Percentiles rank a stretch among this genome's conserved stretches.
These are phyloP conservation scores for Mionectes olivaceus DNA, from an alignment of 2,797 vertebrate genomes.

Conservation along the genomic window DNA sequence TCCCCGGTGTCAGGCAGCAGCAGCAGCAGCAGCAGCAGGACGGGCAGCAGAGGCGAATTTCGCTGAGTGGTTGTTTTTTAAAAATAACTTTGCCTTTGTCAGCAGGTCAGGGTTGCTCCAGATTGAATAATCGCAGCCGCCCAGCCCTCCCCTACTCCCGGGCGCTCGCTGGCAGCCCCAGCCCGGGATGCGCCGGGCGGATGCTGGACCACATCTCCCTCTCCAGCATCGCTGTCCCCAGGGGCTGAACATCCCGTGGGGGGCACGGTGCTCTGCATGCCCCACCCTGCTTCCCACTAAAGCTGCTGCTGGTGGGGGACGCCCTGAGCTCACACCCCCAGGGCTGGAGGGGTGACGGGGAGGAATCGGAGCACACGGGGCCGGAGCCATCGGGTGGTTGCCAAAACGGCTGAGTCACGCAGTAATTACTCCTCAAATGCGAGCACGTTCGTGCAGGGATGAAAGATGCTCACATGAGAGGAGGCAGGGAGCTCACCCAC, in stretches of 20 bases:
- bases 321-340: not conserved
- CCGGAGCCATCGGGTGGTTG: not conserved
- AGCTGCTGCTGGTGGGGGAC: not conserved
- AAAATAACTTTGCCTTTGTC: conserved; percentile 78
- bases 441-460: conserved; percentile 36
- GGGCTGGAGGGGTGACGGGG: not conserved
- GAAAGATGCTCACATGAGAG: conserved; percentile 9
- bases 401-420: conserved; percentile 12
- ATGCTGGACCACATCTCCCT: not conserved
- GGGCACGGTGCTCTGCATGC: not conserved
- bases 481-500: not conserved
- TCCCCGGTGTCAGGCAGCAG: not conserved
- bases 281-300: not conserved
- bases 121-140: conserved; percentile 59
- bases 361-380: not conserved
- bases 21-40: not conserved
- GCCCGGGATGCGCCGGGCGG: not conserved
- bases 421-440: not conserved
- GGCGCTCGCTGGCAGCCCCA: conserved; percentile 14
- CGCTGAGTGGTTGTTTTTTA: conserved; percentile 74
- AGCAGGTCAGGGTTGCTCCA: conserved; percentile 76
- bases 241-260: rapidly evolving
- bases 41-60: conserved; percentile 42
- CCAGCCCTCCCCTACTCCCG: conserved; percentile 52
- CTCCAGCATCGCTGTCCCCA: not conserved